Conservation (phyloP, 2,113 vertebrate genomes). For the Sarotherodon lohbergeri region DNA sequence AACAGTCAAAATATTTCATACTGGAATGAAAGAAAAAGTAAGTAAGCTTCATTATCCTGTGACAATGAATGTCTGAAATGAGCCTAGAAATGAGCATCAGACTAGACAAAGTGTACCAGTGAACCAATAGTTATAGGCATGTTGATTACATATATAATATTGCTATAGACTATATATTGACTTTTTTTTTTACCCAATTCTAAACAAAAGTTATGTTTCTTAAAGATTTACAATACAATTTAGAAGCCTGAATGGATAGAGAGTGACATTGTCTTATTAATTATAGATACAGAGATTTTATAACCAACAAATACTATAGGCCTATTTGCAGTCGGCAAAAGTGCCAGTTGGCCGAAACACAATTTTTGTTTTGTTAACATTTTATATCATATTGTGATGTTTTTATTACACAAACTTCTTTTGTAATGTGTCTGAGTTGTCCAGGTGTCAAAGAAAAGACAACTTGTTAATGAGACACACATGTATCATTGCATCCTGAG, state of each 20-base stretch:
- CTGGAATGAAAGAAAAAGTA: not conserved
- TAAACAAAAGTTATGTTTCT: not conserved
- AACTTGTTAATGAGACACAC: not conserved
- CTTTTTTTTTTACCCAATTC: not conserved
- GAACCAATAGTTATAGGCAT: not conserved
- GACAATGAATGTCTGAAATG: not conserved
- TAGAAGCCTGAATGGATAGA: not conserved
- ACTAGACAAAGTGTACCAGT: not conserved
- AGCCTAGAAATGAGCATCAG: not conserved
- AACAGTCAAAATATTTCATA: not conserved
- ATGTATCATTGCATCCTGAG: conserved; percentile 7
- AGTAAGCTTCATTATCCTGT: not conserved
- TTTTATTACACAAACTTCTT: not conserved
- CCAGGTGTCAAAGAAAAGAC: not conserved
- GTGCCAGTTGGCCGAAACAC: rapidly evolving
- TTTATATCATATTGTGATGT: not conserved
- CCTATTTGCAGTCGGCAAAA: not conserved
- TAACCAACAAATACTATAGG: not conserved
- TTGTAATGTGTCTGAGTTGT: not conserved
- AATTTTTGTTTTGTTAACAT: not conserved
- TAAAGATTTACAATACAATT: not conserved
- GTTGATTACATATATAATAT: not conserved
- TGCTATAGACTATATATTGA: not conserved
- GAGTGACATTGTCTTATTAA: not conserved
- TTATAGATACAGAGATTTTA: not conserved